Evolutionary conservation across 2,888 invertebrate species (phyloP), one percentile per base, ranked within the genome.

Genomic region (Brachyopa scutellaris): DNA sequence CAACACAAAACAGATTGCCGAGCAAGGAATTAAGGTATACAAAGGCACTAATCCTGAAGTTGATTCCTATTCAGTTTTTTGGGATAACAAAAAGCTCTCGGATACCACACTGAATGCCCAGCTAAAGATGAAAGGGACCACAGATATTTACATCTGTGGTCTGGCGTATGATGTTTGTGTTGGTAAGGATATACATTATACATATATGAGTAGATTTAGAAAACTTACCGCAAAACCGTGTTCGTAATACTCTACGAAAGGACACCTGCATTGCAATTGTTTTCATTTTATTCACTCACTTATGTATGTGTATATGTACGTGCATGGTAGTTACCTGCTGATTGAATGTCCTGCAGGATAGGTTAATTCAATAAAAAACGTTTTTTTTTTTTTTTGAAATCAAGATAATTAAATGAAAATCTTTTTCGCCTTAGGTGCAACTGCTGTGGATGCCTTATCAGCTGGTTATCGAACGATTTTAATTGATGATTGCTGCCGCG

Each of bases 21-120:
- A 96, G 5, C 93, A 93, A 70, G 94, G 95, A 2, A 93, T 95
- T 53, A 95, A 96, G 89, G 94, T 97, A 59, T 96, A 96, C 91
- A 97, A 97, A 89, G 99, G 99, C 38, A 97, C 96, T 0, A 96
- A 97, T 91, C 95, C 98, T 0, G 97, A 97, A 85, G 96, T 99
- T 69, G 99, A 99, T 91, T 97, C 98, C 1, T 99, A 99, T 91
- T 98, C 98, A 0, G 99, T 98, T 47, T 99, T 99, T 92, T 98
- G 97, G 96, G 99, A 99, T 91, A 99, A 99, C 91, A 96, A 96
- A 91, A 97, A 97, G 90, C 91, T 96, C 78, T 95, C 95, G 0
- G 95, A 97, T 89, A 98, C 98, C 3, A 94, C 95, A 8, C 92
- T 99, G 45, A 94, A 95, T 87, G 93, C 94, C 6, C 95, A 97